Evolutionary conservation across 2,113 vertebrate species (phyloP).

Genomic region (Apodemus speciosus): DNA sequence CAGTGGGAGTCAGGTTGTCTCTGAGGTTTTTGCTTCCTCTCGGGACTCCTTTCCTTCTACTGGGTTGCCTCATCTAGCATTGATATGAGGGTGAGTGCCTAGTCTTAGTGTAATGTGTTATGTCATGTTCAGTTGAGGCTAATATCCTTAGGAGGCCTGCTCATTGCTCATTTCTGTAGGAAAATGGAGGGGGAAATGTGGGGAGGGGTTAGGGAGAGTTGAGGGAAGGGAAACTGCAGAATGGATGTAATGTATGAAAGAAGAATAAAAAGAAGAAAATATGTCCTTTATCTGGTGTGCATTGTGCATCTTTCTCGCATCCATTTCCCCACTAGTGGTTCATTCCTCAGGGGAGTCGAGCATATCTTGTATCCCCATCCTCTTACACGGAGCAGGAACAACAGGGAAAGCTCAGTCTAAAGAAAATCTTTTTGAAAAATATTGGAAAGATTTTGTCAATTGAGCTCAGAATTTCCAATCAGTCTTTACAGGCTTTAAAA

Average conservation of each 20-base stretch:
- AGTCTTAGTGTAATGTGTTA: not conserved
- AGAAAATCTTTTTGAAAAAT: slow-evolving; percentile 18
- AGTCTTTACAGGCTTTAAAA: not conserved
- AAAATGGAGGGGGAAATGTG: not conserved
- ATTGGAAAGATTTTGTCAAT: not conserved
- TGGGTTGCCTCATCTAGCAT: not conserved
- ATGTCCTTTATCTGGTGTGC: not conserved
- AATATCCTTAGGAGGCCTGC: not conserved
- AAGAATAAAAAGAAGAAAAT: not conserved
- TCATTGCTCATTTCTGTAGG: not conserved
- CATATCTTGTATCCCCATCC: not conserved
- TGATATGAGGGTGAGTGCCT: not conserved
- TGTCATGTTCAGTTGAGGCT: not conserved
- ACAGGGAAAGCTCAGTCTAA: not conserved
- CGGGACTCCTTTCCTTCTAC: not conserved
- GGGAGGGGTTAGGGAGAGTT: not conserved
- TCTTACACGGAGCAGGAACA: not conserved
- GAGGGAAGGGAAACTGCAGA: not conserved
- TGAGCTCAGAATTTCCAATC: slow-evolving; percentile 15
- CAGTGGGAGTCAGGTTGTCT: not conserved
- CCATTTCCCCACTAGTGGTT: no score
- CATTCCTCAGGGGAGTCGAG: not conserved
- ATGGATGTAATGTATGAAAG: not conserved
- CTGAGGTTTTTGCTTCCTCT: not conserved
- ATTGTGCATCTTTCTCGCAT: not conserved